Conservation (phyloP, 2,113 vertebrate species). For the Hylia prasina region DNA sequence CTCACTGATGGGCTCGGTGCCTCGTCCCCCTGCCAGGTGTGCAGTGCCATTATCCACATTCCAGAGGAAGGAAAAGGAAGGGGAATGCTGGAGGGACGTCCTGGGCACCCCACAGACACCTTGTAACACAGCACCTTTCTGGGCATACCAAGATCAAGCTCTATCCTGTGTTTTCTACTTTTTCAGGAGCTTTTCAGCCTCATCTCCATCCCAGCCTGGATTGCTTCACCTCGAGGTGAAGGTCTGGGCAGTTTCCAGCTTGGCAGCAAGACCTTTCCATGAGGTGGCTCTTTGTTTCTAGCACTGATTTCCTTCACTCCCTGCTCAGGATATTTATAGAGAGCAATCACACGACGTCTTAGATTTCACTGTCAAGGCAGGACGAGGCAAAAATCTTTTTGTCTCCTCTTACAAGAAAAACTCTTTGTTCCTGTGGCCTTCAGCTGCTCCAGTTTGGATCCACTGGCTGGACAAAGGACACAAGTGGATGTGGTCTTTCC, state of each 20-base stretch:
- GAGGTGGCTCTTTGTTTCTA: neutral
- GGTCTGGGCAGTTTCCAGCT: neutral
- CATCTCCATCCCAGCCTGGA: neutral
- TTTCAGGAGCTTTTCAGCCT: neutral
- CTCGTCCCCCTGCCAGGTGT: neutral
- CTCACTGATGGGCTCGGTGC: neutral
- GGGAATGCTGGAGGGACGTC: neutral
- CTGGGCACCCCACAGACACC: neutral
- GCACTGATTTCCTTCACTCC: neutral
- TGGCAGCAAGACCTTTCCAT: neutral
- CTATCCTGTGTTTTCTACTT: fast-evolving
- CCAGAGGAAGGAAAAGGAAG: neutral
- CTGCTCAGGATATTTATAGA: neutral
- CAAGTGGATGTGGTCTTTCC: fast-evolving
- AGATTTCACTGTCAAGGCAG: neutral
- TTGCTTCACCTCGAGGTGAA: fast-evolving
- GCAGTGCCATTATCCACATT: neutral
- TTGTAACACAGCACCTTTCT: neutral
- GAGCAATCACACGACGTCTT: neutral
- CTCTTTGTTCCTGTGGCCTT: neutral
- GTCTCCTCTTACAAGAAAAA: neutral
- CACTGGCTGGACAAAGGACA: neutral
- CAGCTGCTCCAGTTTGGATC: neutral
- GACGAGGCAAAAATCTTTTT: neutral
- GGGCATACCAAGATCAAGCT: neutral